Percentiles rank a stretch among this genome's conserved stretches.
Evolutionary conservation across 2,113 vertebrate genomes (phyloP).

Genomic region (Rhinoptilus africanus): DNA sequence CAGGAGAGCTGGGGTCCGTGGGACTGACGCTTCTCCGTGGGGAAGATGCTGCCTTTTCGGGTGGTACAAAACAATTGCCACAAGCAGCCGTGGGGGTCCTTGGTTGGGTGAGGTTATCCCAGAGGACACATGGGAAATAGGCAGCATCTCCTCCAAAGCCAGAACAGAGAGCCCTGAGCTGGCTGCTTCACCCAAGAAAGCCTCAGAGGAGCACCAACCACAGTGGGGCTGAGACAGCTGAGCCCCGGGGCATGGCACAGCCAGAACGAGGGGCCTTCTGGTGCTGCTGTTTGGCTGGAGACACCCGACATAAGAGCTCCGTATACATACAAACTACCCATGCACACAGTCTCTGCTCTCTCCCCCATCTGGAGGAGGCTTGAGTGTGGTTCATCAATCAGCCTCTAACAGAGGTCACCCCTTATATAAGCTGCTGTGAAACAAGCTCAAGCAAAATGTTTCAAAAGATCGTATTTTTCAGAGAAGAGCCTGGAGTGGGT

Average conservation of each 20-base stretch:
- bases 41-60: background rate
- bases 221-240: background rate
- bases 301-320: background rate
- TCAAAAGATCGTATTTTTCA: background rate
- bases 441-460: background rate
- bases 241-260: background rate
- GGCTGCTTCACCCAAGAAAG: conserved; percentile 16
- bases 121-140: background rate
- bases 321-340: background rate
- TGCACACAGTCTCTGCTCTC: background rate
- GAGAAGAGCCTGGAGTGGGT: background rate
- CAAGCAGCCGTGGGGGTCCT: background rate
- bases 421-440: background rate
- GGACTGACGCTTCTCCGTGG: background rate
- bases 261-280: background rate
- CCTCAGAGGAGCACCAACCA: background rate
- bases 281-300: background rate
- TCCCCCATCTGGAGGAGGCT: background rate
- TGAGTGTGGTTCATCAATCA: background rate
- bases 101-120: conserved; percentile 37
- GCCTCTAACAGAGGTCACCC: background rate
- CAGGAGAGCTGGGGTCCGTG: background rate
- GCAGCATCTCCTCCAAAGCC: background rate
- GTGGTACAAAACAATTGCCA: conserved; percentile 3
- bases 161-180: conserved; percentile 25